Evolutionary conservation across 2,888 invertebrate genomes (phyloP), one percentile per base, ranked within the genome.

Genomic region (Tachystola acroxantha): DNA sequence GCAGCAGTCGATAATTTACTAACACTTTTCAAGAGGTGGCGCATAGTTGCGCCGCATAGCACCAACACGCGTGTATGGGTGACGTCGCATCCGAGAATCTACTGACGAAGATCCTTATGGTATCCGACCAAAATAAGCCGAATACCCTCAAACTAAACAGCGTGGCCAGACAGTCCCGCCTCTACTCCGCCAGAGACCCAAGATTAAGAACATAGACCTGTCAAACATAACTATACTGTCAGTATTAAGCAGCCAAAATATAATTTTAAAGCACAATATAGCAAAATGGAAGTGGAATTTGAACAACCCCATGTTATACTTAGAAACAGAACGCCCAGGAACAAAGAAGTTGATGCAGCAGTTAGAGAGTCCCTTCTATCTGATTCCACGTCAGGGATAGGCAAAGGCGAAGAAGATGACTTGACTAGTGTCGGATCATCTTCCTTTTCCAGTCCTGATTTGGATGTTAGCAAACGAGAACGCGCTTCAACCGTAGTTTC

Each of bases 121-220:
- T 86, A 77, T 72, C 76, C 70, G 69, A 80, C 61, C 87, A 80
- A 82, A 84, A 84, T 53, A 86, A 85, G 67, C 87, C 87, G 34
- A 82, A 78, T 57, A 75, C 79, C 45, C 65, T 85, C 42, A 85
- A 88, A 57, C 75, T 81, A 16, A 84, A 84, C 72, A 79, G 84
- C 60, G 80, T 77, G 70, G 84, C 88, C 50, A 79, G 86, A 43
- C 74, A 84, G 50, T 75, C 87, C 43, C 88, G 87, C 47, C 70
- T 85, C 36, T 88, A 87, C 46, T 86, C 82, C 37, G 87, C 88
- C 39, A 75, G 88, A 53, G 89, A 90, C 57, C 90, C 90, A 20
- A 74, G 89, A 55, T 89, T 89, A 88, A 89, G 89, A 88, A 64
- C 74, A 12, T 88, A 88, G 71, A 66, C 64, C 55, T 59, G 36